Evolutionary conservation across 2,797 vertebrate species (phyloP).

Genomic region (Hippocampus kuda): DNA sequence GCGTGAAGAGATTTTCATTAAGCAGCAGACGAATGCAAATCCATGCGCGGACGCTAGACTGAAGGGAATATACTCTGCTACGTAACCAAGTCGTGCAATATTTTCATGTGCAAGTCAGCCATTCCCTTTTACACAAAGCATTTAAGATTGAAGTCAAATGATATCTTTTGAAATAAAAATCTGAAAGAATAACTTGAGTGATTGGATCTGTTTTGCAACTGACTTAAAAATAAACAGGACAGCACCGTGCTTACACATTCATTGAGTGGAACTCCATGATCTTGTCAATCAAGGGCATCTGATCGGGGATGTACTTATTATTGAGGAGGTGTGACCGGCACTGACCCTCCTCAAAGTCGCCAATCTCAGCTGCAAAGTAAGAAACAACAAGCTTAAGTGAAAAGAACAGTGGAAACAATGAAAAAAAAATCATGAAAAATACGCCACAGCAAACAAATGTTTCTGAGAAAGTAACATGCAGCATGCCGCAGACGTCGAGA

Average conservation of each 20-base stretch:
- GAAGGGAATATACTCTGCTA: slow-evolving; percentile 1
- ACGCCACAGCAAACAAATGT: not conserved
- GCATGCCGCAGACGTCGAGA: not conserved
- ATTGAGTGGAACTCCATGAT: slow-evolving; percentile 91
- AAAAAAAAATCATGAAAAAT: not conserved
- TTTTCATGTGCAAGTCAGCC: not conserved
- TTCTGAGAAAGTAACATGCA: not conserved
- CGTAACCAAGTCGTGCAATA: slow-evolving; percentile 10
- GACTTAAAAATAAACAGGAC: slow-evolving; percentile 1
- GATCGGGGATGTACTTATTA: slow-evolving; percentile 93
- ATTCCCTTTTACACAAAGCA: not conserved
- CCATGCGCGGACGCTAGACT: slow-evolving; percentile 11
- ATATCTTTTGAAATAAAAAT: not conserved
- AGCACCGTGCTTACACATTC: slow-evolving; percentile 73
- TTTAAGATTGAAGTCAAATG: not conserved
- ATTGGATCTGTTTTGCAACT: not conserved
- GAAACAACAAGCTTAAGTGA: slow-evolving; percentile 7
- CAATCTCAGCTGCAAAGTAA: slow-evolving; percentile 81
- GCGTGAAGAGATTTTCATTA: slow-evolving; percentile 6
- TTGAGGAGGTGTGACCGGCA: slow-evolving; percentile 91
- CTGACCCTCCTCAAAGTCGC: slow-evolving; percentile 91
- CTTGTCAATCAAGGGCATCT: slow-evolving; percentile 90
- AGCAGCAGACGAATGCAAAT: slow-evolving; percentile 9
- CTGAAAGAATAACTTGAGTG: not conserved
- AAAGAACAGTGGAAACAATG: not conserved